Base-by-base conservation (phyloP, 2,888 invertebrate genomes). In the Drosophila nr. fundita region DNA sequence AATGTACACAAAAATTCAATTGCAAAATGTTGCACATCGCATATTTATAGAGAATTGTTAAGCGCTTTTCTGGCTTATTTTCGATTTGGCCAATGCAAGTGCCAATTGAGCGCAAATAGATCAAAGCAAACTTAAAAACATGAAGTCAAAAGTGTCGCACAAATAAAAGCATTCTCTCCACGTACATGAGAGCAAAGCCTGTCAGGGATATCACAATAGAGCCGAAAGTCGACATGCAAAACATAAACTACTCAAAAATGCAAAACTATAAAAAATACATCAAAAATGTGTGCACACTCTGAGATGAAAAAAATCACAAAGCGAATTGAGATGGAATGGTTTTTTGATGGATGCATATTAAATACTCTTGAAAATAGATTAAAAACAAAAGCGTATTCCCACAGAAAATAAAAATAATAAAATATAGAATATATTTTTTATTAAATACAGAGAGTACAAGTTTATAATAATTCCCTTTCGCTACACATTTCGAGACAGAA, bases 41-140 rank as follows among this genome's bases (percentile, higher is more conserved):
- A 68, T 78, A 78, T 78, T 78, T 75, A 75, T 78, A 78, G 78
- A 71, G 48, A 18, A 38, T 49, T 59, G 64, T 63, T 50, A 54
- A 64, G 58, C 36, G 59, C 13, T 58, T 68, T 57, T 59, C 42
- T 65, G 45, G 60, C 57, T 61, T 65, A 27, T 63, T 50, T 60
- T 55, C 53, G 59, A 21, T 45, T 58, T 73, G 50, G 36, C 45
- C 60, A 66, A 66, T 58, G 65, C 50, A 36, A 55, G 50, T 66
- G 65, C 61, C 79, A 78, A 78, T 75, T 62, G 72, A 67, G 54
- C 57, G 48, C 8, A 53, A 34, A 59, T n/a, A 50, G 27, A 61
- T 27, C 58, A 55, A 50, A 34, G 21, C 11, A 8, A 61, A 38
- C 29, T 42, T 49, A 50, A 59, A 60, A 54, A 36, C 54, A 36